Conservation (phyloP, 2,113 vertebrate species). For the Paedocypris sp. region DNA sequence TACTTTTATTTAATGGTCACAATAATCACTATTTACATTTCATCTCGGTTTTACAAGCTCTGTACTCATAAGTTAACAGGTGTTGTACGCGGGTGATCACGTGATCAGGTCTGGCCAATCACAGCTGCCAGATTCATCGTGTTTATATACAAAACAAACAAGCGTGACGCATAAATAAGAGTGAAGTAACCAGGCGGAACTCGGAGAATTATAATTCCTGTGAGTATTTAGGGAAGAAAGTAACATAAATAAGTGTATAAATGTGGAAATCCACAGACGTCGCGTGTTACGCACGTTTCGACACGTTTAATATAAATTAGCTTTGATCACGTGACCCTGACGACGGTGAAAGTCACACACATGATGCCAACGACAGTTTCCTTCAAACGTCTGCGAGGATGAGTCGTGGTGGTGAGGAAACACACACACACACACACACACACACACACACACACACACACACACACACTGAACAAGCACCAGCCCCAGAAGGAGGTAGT, state of each 20-base stretch:
- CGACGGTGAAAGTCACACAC: too few relatives aligned
- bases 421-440: too few relatives aligned
- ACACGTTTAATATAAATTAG: too few relatives aligned
- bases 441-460: too few relatives aligned
- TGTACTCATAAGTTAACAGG: slow-evolving; percentile 56
- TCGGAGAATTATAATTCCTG: slow-evolving; percentile 62
- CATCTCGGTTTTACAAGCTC: slow-evolving; percentile 44
- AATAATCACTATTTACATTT: slow-evolving; percentile 62
- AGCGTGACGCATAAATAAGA: slow-evolving; percentile 61
- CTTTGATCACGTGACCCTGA: too few relatives aligned
- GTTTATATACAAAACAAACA: slow-evolving; percentile 46
- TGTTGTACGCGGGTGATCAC: slow-evolving; percentile 30
- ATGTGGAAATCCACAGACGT: slow-evolving; percentile 85
- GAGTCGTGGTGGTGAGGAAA: too few relatives aligned
- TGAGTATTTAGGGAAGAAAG: slow-evolving; percentile 49
- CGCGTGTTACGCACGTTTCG: too few relatives aligned
- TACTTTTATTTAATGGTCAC: slow-evolving; percentile 61
- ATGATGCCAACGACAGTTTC: too few relatives aligned
- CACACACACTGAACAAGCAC: too few relatives aligned
- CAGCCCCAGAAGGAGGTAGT: too few relatives aligned
- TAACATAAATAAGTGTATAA: slow-evolving; percentile 66
- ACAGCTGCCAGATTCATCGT: slow-evolving; percentile 54
- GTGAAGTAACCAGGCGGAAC: slow-evolving; percentile 47
- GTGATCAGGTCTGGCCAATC: slow-evolving; percentile 49
- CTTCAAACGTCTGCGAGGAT: too few relatives aligned